Evolutionary conservation across 2,888 invertebrate species (phyloP), one percentile per base, ranked within the genome.

Genomic region (Keiferia lycopersicella): DNA sequence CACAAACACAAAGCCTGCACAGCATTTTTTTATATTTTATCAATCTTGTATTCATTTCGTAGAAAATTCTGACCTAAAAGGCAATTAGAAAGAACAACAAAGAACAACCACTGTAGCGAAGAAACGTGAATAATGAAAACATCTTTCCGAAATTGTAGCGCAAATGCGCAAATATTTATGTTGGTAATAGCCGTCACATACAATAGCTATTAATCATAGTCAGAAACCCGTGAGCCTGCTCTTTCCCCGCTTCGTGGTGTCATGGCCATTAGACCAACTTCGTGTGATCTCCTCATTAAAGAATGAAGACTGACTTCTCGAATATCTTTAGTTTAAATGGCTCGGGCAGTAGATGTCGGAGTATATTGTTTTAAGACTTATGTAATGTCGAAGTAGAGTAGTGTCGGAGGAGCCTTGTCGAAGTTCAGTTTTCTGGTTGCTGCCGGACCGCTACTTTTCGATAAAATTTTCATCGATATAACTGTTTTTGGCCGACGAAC

Each of bases 201-300:
- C 69, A 68, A 71, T 63, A 67, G 73, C 66, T 71, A 82, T 83
- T 80, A 79, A 80, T 81, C 78, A 77, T 75, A 67, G 67, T 67
- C 66, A 66, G 70, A 67, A 68, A 61, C 64, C 65, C 60, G 59
- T 65, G 63, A 41, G 41, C 61, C 66, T 66, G 66, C 67, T 63
- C 63, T 64, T 66, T 64, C 64, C 65, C 62, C 64, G 45, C 63
- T 39, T 65, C 62, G 59, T 69, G 65, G 67, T 65, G 62, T 41
- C 58, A 71, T 34, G 64, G 57, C 64, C 68, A 71, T 72, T 76
- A 70, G 75, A 70, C 76, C 72, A 77, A 77, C 70, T 79, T 79
- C 75, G 77, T 78, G 76, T 77, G 76, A 80, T 80, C 68, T 78
- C 79, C 82, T 79, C 77, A 77, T 78, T 81, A 81, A 73, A 73